A percentile compares a stretch with the other conserved stretches of the same genome.
Conservation (phyloP, 30 jellyfish, hydroid and myxozoan species). For the Turritopsis dohrnii region DNA sequence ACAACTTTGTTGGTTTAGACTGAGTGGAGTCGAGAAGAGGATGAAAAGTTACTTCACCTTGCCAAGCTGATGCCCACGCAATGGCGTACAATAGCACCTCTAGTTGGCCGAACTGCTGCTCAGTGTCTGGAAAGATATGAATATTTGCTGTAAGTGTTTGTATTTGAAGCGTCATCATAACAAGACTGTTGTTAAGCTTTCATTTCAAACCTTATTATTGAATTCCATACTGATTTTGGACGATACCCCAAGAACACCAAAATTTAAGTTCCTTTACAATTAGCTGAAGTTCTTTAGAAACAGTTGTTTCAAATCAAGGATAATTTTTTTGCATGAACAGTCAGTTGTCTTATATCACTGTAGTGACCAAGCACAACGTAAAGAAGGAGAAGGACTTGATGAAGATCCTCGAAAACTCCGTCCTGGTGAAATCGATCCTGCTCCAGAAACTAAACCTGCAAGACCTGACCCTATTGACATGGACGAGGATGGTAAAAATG, state of each 20-base stretch:
- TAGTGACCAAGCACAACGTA: slow-evolving; percentile 99
- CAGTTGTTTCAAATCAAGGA: too few relatives aligned
- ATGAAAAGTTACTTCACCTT: slow-evolving; percentile 93
- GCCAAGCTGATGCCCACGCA: slow-evolving; percentile 99
- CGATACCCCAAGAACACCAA: too few relatives aligned
- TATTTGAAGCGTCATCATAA: too few relatives aligned
- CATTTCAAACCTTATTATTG: too few relatives aligned
- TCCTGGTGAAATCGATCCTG: slow-evolving; percentile 99
- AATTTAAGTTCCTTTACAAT: too few relatives aligned
- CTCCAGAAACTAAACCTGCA: slow-evolving; percentile 99
- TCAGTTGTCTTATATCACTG: too few relatives aligned
- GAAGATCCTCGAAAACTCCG: slow-evolving; percentile 96
- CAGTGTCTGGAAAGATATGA: slow-evolving; percentile 99
- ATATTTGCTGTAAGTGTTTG: slow-evolving; percentile 67
- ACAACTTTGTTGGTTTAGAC: slow-evolving; percentile 49
- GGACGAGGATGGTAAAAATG: slow-evolving; percentile 97
- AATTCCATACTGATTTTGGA: too few relatives aligned
- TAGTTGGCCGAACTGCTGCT: slow-evolving; percentile 99
- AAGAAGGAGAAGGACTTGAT: slow-evolving; percentile 76
- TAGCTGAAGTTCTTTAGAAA: too few relatives aligned
- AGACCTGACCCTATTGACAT: slow-evolving; percentile 99
- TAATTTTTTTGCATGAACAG: too few relatives aligned
- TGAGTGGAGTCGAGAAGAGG: slow-evolving; percentile 99
- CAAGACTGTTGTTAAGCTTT: too few relatives aligned
- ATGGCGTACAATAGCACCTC: slow-evolving; percentile 99